phyloP scores from a whole-genome alignment of 2,113 vertebrate genomes.

The Penelope pileata region DNA sequence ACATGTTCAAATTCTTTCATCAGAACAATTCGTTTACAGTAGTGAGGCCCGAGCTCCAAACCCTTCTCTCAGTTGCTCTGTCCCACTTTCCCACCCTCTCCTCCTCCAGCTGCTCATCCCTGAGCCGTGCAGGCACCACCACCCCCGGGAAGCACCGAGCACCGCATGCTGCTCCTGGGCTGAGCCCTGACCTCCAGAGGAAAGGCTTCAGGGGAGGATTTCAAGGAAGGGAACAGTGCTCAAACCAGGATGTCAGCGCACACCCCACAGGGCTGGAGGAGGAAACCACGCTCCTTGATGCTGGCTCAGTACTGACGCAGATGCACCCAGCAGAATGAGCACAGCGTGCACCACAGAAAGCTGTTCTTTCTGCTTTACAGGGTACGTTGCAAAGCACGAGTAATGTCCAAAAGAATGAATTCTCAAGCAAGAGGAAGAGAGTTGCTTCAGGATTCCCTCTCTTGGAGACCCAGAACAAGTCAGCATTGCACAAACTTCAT shows the following conservation, averaged over 20 bases:
- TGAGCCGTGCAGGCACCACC: neutral
- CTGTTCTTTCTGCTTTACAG: neutral
- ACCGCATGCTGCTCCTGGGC: neutral
- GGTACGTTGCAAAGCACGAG: neutral
- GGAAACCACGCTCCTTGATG: neutral
- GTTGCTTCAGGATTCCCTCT: neutral
- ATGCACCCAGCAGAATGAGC: neutral
- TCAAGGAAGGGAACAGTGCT: neutral
- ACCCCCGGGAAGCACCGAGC: neutral
- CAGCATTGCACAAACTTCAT: neutral
- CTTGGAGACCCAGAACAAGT: neutral
- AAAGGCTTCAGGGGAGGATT: neutral
- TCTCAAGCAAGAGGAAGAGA: neutral
- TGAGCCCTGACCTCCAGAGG: neutral
- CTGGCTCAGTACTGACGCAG: neutral
- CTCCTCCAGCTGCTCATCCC: neutral
- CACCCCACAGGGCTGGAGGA: neutral
- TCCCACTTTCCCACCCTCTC: neutral
- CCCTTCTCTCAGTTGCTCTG: neutral
- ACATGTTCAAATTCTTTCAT: neutral
- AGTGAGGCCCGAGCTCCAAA: neutral
- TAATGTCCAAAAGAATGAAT: neutral
- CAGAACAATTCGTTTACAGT: neutral
- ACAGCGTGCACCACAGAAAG: neutral
- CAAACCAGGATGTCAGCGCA: neutral